phyloP scores from a whole-genome alignment of 2,797 vertebrate genomes.

The Caiman crocodilus region DNA sequence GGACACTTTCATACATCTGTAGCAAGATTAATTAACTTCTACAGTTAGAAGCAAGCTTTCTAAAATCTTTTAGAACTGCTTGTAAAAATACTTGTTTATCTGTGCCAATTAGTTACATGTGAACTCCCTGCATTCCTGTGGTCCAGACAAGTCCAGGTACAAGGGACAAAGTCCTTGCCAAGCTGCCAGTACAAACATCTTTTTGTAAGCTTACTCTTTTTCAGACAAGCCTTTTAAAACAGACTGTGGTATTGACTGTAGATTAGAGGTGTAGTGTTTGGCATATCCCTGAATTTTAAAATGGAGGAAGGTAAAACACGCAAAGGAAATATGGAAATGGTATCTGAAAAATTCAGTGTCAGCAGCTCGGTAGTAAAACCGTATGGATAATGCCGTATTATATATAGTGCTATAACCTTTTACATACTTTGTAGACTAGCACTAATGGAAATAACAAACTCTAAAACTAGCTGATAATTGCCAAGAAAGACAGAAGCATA shows the following conservation, averaged over 20 bases:
- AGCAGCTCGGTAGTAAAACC: conserved; percentile 47
- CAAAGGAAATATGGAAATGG: conserved; percentile 63
- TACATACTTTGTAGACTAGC: conserved; percentile 20
- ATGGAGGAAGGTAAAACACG: conserved; percentile 58
- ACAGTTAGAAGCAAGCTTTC: conserved; percentile 52
- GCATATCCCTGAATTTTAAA: conserved; percentile 56
- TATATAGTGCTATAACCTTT: conserved; percentile 28
- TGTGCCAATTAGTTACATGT: conserved; percentile 52
- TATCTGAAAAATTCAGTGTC: conserved; percentile 62
- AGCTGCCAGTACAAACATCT: conserved; percentile 66
- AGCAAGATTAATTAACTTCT: conserved; percentile 14
- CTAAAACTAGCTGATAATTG: conserved; percentile 30
- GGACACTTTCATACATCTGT: background rate
- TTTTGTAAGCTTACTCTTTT: conserved; percentile 67
- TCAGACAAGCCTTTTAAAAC: conserved; percentile 70
- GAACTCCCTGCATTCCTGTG: conserved; percentile 72
- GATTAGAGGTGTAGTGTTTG: conserved; percentile 66
- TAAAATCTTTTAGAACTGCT: conserved; percentile 47
- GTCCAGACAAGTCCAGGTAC: conserved; percentile 65
- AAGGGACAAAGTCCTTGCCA: conserved; percentile 60
- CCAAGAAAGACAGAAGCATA: conserved; percentile 55
- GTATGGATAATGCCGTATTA: conserved; percentile 50
- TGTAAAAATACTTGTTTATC: conserved; percentile 71
- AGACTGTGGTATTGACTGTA: conserved; percentile 58
- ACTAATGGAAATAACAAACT: conserved; percentile 57